Base-by-base conservation (phyloP, 2,888 invertebrate genomes). In the Apotomis turbidana region DNA sequence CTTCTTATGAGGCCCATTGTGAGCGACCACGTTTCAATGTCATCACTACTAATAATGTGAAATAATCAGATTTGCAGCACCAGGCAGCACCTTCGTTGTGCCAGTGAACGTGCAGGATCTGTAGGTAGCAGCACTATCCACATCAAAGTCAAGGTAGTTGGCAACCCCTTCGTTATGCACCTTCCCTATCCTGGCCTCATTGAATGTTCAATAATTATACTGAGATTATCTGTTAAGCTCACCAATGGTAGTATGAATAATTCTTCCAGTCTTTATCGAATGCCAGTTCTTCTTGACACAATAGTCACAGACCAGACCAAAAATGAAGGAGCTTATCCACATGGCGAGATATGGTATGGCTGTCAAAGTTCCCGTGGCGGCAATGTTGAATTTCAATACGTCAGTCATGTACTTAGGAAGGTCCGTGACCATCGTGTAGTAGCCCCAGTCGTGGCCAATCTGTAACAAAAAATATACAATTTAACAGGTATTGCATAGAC, bases 401-500 rank as follows among this genome's bases (percentile, higher is more conserved):
- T 95, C 95, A 51, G 94, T 95, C 95, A 96, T 95, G 83, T 96
- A 96, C 72, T 95, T 95, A 0, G 96, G 96, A 3, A 96, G 89
- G 79, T 96, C 96, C 12, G 95, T 95, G 13, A 96, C 95, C 94
- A 96, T 95, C 2, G 95, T 96, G 80, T 95, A 96, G 82, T 96
- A 95, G 0, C 96, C 95, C 95, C 96, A 96, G 77, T 96, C 93
- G 77, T 93, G 93, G 15, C 93, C 93, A 44, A 93, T 85, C 93
- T 93, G 82, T 3, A 52, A 67, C 15, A 36, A 60, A 27, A 36
- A 57, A n/a, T 58, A 5, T 5, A 36, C 0, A 10, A 9, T 9
- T n/a, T 58, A 58, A 58, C 10, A 13, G 27, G 27, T 27, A 41
- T 41, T 41, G 6, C 41, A 41, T 41, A 3, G 41, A 6, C 5